Evolutionary conservation across 2,797 vertebrate species (phyloP).

Genomic region (Pseudochirops cupreus): DNA sequence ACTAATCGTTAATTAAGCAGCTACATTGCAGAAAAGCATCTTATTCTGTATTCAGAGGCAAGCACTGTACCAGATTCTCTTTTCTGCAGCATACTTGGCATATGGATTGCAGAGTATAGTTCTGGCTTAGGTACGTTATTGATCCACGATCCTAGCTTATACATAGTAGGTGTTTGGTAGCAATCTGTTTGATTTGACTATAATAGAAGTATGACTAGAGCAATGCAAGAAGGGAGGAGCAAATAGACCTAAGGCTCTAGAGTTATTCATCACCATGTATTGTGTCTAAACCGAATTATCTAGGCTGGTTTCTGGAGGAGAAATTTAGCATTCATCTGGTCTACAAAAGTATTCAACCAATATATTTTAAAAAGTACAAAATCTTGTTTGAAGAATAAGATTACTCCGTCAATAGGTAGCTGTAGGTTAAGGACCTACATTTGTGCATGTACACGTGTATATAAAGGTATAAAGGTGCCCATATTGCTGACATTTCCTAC

Average conservation of each 20-base stretch:
- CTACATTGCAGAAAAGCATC: too few relatives aligned
- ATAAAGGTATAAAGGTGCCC: slow-evolving; percentile 49
- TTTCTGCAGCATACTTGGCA: neutral
- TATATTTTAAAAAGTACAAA: neutral
- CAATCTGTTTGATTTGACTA: neutral
- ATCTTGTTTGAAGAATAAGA: neutral
- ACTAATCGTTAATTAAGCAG: neutral
- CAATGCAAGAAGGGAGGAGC: neutral
- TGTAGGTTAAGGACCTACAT: neutral
- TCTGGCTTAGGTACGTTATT: neutral
- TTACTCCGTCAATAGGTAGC: neutral
- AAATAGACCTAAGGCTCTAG: neutral
- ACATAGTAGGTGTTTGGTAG: neutral
- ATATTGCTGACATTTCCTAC: slow-evolving; percentile 46
- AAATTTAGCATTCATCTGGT: rapidly evolving
- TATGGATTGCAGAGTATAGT: rapidly evolving
- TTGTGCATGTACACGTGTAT: slow-evolving; percentile 7
- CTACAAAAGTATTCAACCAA: rapidly evolving
- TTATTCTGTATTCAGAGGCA: neutral
- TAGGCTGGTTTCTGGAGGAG: neutral
- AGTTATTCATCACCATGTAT: neutral
- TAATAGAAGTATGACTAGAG: neutral
- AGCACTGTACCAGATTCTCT: too few relatives aligned
- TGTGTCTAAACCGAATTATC: neutral
- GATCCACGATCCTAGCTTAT: neutral